Conservation (phyloP, 92 coral and sea anemone genomes). For the Epizoanthus rinbou region DNA sequence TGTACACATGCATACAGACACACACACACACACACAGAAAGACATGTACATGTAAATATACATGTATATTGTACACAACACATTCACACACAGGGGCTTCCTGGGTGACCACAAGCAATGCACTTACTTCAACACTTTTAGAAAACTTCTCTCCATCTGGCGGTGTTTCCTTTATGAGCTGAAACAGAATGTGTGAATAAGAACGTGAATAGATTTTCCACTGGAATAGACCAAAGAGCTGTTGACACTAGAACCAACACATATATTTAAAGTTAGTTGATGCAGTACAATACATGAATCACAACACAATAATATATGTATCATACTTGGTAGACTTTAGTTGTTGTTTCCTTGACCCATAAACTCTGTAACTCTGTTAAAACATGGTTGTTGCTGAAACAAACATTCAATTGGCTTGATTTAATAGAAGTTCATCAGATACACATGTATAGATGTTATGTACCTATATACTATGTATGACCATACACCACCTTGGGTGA, state of each 20-base stretch:
- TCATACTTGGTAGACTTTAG: slow-evolving; percentile 81
- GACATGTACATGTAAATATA: no score
- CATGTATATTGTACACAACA: no score
- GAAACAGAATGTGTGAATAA: slow-evolving; percentile 3
- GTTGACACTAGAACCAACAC: no score
- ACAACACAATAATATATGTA: background rate
- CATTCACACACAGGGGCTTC: no score
- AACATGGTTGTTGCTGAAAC: slow-evolving; percentile 76
- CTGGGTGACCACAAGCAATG: no score
- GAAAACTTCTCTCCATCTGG: slow-evolving; percentile 97
- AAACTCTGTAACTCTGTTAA: slow-evolving; percentile 80
- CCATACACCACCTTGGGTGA: no score
- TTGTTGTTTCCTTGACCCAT: slow-evolving; percentile 88
- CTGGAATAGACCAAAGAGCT: background rate
- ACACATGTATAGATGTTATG: no score
- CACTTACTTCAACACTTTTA: slow-evolving; percentile 76
- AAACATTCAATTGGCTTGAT: background rate
- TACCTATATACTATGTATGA: no score
- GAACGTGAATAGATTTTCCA: background rate
- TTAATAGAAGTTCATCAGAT: no score
- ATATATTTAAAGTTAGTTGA: no score
- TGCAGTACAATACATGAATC: background rate
- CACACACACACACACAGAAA: no score
- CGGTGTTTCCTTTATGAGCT: slow-evolving; percentile 89
- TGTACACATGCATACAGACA: no score